Percentiles rank a stretch among this genome's conserved stretches.
Conservation (phyloP, 2,113 vertebrate genomes). For the Chaetodon trifascialis region DNA sequence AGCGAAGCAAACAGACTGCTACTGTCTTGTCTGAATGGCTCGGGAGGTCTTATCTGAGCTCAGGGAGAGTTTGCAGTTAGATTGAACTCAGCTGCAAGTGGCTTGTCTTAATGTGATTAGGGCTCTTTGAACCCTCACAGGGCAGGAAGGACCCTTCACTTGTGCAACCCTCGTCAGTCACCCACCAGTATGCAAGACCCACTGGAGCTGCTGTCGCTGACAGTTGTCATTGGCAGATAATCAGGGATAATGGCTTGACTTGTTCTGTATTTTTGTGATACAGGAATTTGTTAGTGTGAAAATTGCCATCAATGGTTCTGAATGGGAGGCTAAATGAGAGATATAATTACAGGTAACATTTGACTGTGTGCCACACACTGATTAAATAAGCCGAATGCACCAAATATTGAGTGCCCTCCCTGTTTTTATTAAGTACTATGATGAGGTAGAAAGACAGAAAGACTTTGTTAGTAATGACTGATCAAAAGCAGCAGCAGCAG, state of each 20-base stretch:
- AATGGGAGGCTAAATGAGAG: neutral
- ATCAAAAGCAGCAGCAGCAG: slow-evolving; percentile 33
- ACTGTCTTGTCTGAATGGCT: slow-evolving; percentile 58
- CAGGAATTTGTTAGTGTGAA: slow-evolving; percentile 3
- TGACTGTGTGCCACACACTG: neutral
- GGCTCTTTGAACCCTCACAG: slow-evolving; percentile 62
- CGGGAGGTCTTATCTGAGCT: slow-evolving; percentile 61
- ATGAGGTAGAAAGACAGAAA: neutral
- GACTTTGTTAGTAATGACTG: slow-evolving; percentile 17
- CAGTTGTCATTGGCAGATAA: neutral
- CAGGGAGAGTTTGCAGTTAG: slow-evolving; percentile 62
- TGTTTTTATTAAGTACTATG: neutral
- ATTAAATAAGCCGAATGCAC: neutral
- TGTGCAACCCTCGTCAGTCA: slow-evolving; percentile 33
- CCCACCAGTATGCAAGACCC: neutral
- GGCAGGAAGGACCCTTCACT: slow-evolving; percentile 12
- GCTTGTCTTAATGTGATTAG: slow-evolving; percentile 81
- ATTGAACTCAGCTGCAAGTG: slow-evolving; percentile 67
- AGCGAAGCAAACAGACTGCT: slow-evolving; percentile 57
- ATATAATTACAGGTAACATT: neutral
- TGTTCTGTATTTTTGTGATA: neutral
- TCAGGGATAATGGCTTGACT: neutral
- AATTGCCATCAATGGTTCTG: neutral
- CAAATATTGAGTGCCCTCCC: neutral
- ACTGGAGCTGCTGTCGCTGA: neutral